Base-by-base conservation (phyloP, 2,888 invertebrate species). In the Apodemia hepburni region DNA sequence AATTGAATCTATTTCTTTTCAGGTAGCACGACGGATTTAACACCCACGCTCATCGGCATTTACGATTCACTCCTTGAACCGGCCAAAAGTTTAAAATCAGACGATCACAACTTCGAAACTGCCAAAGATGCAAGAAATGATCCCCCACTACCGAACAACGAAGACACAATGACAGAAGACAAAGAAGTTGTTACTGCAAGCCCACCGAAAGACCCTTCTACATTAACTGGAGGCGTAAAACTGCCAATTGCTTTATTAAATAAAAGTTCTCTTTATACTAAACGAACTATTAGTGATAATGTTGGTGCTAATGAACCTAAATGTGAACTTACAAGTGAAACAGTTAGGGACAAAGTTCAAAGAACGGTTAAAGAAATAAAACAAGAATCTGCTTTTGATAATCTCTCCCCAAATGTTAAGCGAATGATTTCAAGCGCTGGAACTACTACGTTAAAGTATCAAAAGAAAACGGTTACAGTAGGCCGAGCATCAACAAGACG, bases 11-110 rank as follows among this genome's bases (percentile, higher is more conserved):
- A 66, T 80, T 77, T 87, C 78, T 73, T 93, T 94, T 58, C 94
- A 97, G 97, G 97, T 84, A 95, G 96, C 78, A 96, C 96, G 73
- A 95, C 96, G 75, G 97, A 98, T 82, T 92, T 98, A 83, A 95
- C 96, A 81, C 97, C 97, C 66, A 95, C 96, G 71, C 93, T 97
- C 68, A 93, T 98, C 86, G 96, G 96, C 69, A 96, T 97, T 86
- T 97, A 97, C 84, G 97, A 98, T 91, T 95, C 96, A 69, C 92
- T 97, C 71, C 92, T 92, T 74, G 93, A 92, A 73, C 91, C 89
- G 65, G 78, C 74, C 1, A 89, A 87, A 71, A 84, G 80, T 70
- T 67, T 83, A 45, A 78, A 77, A 71, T 82, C 85, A 61, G 87
- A 85, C 74, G 73, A 77, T 7, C 75, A 68, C 42, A 71, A 76